Base-by-base conservation (phyloP, 2,888 invertebrate species). In the Lithophane leautieri region DNA sequence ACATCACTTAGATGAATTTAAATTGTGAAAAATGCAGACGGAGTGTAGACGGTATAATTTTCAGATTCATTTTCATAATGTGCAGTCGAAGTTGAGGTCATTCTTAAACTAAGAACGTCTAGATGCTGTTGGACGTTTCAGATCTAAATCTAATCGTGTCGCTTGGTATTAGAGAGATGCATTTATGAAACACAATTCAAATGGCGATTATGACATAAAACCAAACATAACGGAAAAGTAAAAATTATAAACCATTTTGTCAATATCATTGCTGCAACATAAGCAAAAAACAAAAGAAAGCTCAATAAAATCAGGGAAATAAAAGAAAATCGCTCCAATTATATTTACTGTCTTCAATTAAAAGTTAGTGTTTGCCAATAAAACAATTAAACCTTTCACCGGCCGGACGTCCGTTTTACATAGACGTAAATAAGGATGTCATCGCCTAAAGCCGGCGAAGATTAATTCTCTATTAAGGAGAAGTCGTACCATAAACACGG, bases 61-160 rank as follows among this genome's bases (percentile, higher is more conserved):
- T 95, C 88, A 95, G 93, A 95, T 95, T 94, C 93, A 95, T 96
- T 96, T 93, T 93, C 93, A 96, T 95, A 96, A 95, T 96, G 93
- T 96, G 96, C 96, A 96, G 93, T 92, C 92, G 81, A 92, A 90
- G 90, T 80, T 95, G 95, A 95, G 96, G 95, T 95, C 95, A 95
- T 90, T 91, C 89, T 87, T 81, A 86, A 86, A 88, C 88, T 83
- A 78, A 40, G 58, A 74, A 77, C 75, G 67, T 78, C 63, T 73
- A 56, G 70, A 60, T 72, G 67, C 2, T 79, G 52, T 14, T 50
- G 1, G 62, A 67, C 34, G 44, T 71, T n/a, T 62, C 7, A 47
- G 40, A 61, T 12, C 40, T 40, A 58, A 65, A 70, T 72, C 19
- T 72, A 72, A 50, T 47, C 67, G 9, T 19, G n/a, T 66, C 7